Base-by-base conservation (phyloP, 2,888 invertebrate genomes). In the Leptinotarsa tumamoca region DNA sequence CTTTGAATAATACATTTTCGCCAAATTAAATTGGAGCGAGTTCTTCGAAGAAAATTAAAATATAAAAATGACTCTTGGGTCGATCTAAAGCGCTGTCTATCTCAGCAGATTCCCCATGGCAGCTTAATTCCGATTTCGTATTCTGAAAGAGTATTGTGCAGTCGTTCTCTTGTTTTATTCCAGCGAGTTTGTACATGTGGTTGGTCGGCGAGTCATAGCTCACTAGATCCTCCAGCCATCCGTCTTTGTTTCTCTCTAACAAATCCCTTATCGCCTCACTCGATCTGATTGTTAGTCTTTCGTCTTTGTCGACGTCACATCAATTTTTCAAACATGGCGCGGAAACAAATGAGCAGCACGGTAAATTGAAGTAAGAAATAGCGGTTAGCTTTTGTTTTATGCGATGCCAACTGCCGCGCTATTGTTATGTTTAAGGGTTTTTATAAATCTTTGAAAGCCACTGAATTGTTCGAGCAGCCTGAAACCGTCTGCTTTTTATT, bases 321-420 rank as follows among this genome's bases (percentile, higher is more conserved):
- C 88, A 89, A 89, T 89, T 88, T 88, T 89, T 88, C 88, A 89
- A 86, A 87, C 83, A 87, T 87, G 88, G 87, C 87, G 82, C 87
- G 87, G 86, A 88, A 88, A 89, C 87, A 88, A 89, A 89, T 89
- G 89, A 89, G 88, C 87, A 86, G 84, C 87, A 82, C 87, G 86
- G 85, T 86, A 88, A 89, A 89, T 89, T 89, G 88, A 86, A 88
- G 88, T 88, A 88, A 89, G 89, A 87, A 88, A 89, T 88, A 88
- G 89, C 88, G 88, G 89, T 88, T 88, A 88, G 87, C 87, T 88
- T 86, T 87, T 88, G 88, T 88, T 89, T 88, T 89, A 89, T 88
- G 87, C 87, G 85, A 87, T 85, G 87, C 88, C 87, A 87, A 88
- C 87, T 87, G 87, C 87, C 85, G 82, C 85, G 85, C 86, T 86